Percentiles rank a stretch among this genome's conserved stretches.
phyloP scores from a whole-genome alignment of 1,140 invertebrate species.

The Diorhabda sublineata region DNA sequence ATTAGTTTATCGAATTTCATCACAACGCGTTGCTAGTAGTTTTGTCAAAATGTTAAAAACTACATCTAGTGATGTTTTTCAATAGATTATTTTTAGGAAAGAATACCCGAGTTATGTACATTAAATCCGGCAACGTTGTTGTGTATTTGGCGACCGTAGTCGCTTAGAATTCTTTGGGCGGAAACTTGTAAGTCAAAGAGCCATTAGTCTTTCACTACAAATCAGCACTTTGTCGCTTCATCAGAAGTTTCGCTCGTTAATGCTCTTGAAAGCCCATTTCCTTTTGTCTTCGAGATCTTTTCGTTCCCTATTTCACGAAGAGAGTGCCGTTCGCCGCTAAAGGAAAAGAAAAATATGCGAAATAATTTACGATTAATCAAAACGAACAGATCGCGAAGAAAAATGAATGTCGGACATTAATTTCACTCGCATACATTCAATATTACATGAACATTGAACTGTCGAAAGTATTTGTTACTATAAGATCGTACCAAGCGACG shows the following conservation, averaged over 20 bases:
- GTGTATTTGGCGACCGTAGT: background rate
- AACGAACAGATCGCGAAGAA: background rate
- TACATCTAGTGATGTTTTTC: too few relatives aligned
- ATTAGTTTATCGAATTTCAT: too few relatives aligned
- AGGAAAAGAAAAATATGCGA: constrained; percentile 11
- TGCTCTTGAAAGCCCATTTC: constrained; percentile 10
- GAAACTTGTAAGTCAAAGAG: constrained; percentile 39
- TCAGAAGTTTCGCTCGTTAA: constrained; percentile 22
- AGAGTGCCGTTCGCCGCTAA: constrained; percentile 1
- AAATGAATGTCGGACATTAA: background rate
- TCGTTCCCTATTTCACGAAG: constrained; percentile 7
- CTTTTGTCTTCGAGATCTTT: constrained; percentile 6
- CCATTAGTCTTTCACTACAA: constrained; percentile 41
- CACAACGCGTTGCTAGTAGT: too few relatives aligned
- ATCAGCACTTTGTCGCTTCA: constrained; percentile 31
- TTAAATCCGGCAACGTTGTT: background rate
- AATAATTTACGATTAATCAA: constrained; percentile 10
- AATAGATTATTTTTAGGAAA: too few relatives aligned
- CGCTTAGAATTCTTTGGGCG: constrained; percentile 26
- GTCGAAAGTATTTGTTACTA: too few relatives aligned
- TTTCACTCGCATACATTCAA: too few relatives aligned
- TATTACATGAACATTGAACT: too few relatives aligned
- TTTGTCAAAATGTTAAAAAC: too few relatives aligned
- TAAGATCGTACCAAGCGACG: too few relatives aligned
- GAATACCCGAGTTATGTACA: too few relatives aligned